A percentile compares a stretch with the other conserved stretches of the same genome.
These are phyloP conservation scores for Cinclus cinclus DNA, from an alignment of 2,113 vertebrate genomes.

Conservation along the genomic window DNA sequence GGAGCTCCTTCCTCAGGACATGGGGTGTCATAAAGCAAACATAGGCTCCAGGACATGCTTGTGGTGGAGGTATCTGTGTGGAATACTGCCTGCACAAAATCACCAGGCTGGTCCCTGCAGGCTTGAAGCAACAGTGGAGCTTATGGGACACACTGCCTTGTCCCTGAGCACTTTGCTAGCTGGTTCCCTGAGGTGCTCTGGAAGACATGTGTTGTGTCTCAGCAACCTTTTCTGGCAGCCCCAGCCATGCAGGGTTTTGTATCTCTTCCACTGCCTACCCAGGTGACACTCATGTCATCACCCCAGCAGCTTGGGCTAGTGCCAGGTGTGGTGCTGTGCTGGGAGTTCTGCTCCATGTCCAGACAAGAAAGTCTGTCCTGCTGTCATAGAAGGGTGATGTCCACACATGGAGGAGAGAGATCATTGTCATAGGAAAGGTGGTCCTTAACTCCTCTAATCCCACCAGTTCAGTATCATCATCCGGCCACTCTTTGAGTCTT, in stretches of 20 bases:
- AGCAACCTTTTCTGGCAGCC: background rate
- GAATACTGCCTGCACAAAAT: background rate
- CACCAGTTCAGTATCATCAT: slow-evolving; percentile 93
- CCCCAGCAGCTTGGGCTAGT: background rate
- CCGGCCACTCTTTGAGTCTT: slow-evolving; percentile 94
- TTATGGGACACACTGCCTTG: background rate
- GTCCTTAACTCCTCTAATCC: slow-evolving; percentile 74
- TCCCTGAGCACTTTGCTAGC: background rate
- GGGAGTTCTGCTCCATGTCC: background rate
- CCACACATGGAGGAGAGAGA: background rate
- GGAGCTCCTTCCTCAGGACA: background rate
- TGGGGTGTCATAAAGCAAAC: background rate
- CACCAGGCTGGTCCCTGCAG: background rate
- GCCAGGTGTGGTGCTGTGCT: background rate
- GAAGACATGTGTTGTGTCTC: background rate
- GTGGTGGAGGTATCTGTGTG: background rate
- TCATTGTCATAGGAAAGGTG: background rate
- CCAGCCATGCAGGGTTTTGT: fast-evolving
- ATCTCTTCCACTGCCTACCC: background rate
- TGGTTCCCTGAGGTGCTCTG: background rate
- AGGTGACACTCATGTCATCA: background rate
- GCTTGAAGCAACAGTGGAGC: background rate
- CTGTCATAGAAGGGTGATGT: background rate
- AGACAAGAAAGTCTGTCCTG: background rate
- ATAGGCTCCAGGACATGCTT: background rate